Percentiles rank a stretch among this genome's conserved stretches.
Conservation (phyloP, 2,113 vertebrate genomes). For the Dasyornis broadbenti region DNA sequence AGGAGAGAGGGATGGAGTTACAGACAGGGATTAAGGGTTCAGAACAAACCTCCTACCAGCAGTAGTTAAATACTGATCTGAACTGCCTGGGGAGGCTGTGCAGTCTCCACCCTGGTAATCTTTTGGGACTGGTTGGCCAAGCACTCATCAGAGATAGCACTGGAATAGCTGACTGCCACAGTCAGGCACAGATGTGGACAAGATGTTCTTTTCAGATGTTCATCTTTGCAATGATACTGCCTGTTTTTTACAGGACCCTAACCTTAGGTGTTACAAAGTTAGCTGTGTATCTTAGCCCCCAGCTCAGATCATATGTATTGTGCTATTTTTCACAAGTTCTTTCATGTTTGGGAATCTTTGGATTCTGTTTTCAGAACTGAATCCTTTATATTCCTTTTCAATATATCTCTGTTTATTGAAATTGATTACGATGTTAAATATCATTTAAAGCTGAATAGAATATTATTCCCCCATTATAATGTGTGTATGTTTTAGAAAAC, state of each 20-base stretch:
- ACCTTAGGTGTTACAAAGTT: background rate
- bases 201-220: background rate
- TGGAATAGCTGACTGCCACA: background rate
- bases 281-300: background rate
- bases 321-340: background rate
- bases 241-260: background rate
- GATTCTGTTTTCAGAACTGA: background rate
- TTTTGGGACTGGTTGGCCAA: background rate
- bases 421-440: background rate
- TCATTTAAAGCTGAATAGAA: background rate
- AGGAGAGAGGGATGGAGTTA: background rate
- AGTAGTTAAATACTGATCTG: background rate
- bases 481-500: background rate
- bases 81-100: background rate
- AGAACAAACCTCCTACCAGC: background rate
- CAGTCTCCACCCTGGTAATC: background rate
- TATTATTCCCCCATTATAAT: rapidly evolving
- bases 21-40: background rate
- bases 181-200: background rate
- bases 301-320: background rate
- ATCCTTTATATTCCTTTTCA: background rate
- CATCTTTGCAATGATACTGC: background rate
- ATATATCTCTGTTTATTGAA: background rate
- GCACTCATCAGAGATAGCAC: background rate
- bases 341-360: background rate